These are phyloP conservation scores for Eurytoma californica DNA, from an alignment of 2,888 invertebrate species.

Conservation along the genomic window DNA sequence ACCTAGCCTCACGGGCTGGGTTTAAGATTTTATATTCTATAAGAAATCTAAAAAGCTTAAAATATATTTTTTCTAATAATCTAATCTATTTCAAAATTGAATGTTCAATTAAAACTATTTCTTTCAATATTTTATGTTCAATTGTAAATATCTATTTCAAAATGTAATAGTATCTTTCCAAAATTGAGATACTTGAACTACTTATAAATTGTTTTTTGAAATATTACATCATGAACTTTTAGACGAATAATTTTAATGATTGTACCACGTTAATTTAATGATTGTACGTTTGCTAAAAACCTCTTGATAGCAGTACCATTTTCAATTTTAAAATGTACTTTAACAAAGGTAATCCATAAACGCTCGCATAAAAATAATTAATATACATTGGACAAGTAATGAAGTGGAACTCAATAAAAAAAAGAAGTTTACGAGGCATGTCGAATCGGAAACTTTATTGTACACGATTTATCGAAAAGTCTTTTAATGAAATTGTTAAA, in stretches of 20 bases:
- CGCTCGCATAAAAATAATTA: conserved; percentile 3
- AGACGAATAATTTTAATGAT: too few relatives aligned
- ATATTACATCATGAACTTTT: too few relatives aligned
- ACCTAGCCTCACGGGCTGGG: background rate
- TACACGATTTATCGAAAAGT: background rate
- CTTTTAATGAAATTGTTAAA: background rate
- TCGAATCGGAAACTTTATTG: conserved; percentile 45
- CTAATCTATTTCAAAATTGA: background rate
- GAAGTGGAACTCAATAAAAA: conserved; percentile 39
- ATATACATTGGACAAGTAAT: conserved; percentile 35
- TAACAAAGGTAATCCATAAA: background rate
- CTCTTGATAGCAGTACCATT: too few relatives aligned
- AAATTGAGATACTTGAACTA: too few relatives aligned
- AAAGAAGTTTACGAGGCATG: conserved; percentile 38
- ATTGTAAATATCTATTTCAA: too few relatives aligned
- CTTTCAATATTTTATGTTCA: too few relatives aligned
- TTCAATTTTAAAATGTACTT: too few relatives aligned
- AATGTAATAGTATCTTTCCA: too few relatives aligned
- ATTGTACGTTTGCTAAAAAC: background rate
- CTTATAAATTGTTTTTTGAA: too few relatives aligned
- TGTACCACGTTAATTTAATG: background rate
- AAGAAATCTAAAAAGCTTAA: background rate
- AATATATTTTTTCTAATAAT: background rate
- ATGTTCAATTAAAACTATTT: too few relatives aligned
- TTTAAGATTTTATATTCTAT: background rate